phyloP scores from a whole-genome alignment of 2,113 vertebrate genomes.

The Bothrops jararaca region DNA sequence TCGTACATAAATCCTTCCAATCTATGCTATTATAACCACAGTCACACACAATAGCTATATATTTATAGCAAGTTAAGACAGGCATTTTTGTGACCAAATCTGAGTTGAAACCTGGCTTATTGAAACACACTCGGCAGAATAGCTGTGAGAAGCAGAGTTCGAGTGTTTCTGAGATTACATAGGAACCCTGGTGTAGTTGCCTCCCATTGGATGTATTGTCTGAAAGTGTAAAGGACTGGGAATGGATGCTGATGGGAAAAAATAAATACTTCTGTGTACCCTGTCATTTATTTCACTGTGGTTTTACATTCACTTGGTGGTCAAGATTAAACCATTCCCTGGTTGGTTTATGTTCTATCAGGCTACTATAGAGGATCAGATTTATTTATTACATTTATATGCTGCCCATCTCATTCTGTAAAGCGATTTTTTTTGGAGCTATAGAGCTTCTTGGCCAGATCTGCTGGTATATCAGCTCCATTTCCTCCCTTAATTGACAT shows the following conservation, averaged over 20 bases:
- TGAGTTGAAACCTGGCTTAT: not conserved
- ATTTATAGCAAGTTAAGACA: not conserved
- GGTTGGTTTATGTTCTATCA: not conserved
- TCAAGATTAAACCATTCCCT: not conserved
- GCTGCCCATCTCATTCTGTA: not conserved
- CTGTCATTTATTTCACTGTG: not conserved
- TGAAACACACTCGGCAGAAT: not conserved
- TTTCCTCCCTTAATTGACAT: not conserved
- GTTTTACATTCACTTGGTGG: not conserved
- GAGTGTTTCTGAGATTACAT: too few species aligned
- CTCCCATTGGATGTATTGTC: not conserved
- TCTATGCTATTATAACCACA: not conserved
- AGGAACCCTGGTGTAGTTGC: not conserved
- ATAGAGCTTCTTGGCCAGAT: too few species aligned
- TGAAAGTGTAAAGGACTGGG: not conserved
- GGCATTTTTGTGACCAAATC: not conserved
- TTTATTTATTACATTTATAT: not conserved
- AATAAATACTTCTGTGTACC: not conserved
- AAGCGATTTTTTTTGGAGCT: not conserved
- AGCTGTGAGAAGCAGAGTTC: not conserved
- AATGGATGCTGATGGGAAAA: not conserved
- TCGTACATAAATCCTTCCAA: not conserved
- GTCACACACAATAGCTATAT: not conserved
- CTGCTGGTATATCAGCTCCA: not conserved
- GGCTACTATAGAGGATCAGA: not conserved